A percentile compares a stretch with the other conserved stretches of the same genome.
Conservation (phyloP, 2,113 vertebrate species). For the Gavialis gangeticus region DNA sequence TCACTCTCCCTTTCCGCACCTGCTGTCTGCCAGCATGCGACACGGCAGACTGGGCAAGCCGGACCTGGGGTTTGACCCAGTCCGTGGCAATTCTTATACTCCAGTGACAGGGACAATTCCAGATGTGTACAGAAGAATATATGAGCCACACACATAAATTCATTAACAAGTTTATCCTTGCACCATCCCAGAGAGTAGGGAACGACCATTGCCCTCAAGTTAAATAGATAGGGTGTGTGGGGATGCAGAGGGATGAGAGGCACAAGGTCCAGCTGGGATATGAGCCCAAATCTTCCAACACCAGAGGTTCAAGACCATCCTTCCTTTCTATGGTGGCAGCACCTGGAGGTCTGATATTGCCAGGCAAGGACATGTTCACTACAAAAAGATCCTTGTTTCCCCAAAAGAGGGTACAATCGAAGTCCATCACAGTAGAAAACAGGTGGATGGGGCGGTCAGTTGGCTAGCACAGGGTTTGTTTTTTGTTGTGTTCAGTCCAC, state of each 20-base stretch:
- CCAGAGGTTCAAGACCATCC: background rate
- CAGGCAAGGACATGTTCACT: background rate
- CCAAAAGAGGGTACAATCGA: background rate
- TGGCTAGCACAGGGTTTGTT: background rate
- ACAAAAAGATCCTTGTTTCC: background rate
- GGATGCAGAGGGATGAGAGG: no score
- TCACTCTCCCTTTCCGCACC: no score
- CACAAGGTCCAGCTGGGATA: background rate
- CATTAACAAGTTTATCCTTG: background rate
- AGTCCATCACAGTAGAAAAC: background rate
- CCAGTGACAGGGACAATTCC: no score
- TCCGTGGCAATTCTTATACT: no score
- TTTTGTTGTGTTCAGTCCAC: background rate
- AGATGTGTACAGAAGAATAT: no score
- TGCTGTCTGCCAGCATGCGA: no score
- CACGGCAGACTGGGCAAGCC: no score
- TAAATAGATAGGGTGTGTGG: no score
- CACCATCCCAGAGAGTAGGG: background rate
- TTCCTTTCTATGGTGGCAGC: background rate
- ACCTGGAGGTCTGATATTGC: background rate
- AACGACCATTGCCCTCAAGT: background rate
- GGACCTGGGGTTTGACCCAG: no score
- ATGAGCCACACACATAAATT: background rate
- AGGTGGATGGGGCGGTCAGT: slow-evolving; percentile 2
- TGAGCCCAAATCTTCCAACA: background rate